phyloP scores from a whole-genome alignment of 2,888 invertebrate genomes.

The Digitonthophagus gazella region DNA sequence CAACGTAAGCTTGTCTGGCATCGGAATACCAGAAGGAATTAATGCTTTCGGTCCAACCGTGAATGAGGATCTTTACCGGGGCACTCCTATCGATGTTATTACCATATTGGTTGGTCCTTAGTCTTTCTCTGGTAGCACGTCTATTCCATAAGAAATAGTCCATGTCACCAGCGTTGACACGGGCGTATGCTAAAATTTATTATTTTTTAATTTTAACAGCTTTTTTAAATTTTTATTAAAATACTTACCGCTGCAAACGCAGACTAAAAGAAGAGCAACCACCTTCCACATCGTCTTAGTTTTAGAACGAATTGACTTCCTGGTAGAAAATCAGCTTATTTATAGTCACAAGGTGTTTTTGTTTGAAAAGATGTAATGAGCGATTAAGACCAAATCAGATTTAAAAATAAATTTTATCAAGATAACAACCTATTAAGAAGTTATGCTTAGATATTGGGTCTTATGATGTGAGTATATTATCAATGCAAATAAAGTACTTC shows the following conservation, averaged over 20 bases:
- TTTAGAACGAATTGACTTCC: background rate
- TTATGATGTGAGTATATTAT: no score
- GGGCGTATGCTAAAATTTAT: constrained; percentile 2
- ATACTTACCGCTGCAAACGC: background rate
- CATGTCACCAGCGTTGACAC: constrained; percentile 12
- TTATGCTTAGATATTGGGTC: no score
- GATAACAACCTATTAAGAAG: background rate
- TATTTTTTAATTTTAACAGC: background rate
- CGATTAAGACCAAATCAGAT: background rate
- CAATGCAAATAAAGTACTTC: no score
- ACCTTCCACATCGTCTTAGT: background rate
- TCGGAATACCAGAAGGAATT: constrained; percentile 22
- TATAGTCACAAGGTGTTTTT: no score
- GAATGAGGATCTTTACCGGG: constrained; percentile 18
- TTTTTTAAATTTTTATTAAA: background rate
- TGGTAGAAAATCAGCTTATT: background rate
- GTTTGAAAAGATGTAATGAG: background rate
- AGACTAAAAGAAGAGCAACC: background rate
- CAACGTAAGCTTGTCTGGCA: constrained; percentile 8
- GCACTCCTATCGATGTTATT: constrained; percentile 13
- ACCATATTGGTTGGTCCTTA: constrained; percentile 18
- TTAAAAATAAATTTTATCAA: background rate
- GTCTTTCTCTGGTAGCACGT: background rate
- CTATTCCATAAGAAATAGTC: constrained; percentile 18
- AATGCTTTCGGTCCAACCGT: constrained; percentile 23